These are phyloP conservation scores for Alauda arvensis DNA, from an alignment of 2,797 vertebrate genomes.

Conservation along the genomic window DNA sequence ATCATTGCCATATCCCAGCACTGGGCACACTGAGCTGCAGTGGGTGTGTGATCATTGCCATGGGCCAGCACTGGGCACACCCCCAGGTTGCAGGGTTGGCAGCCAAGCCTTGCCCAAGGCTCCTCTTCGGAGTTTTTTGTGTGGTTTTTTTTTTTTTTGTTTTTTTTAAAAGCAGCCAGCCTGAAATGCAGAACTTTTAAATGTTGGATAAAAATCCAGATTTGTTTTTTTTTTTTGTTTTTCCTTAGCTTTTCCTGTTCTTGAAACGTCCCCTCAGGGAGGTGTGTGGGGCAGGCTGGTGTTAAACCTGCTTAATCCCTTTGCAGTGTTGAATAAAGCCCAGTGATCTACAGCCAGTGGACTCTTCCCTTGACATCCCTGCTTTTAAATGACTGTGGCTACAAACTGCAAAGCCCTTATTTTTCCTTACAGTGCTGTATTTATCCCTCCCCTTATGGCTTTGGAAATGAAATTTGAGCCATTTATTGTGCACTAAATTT, in stretches of 20 bases:
- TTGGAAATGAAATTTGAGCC: background rate
- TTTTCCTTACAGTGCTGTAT: background rate
- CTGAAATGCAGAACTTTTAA: background rate
- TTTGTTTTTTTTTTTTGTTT: background rate
- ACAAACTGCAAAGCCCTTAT: background rate
- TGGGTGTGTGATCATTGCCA: too few relatives aligned
- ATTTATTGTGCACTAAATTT: background rate
- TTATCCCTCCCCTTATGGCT: background rate
- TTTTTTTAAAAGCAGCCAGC: background rate
- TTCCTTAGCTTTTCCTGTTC: background rate
- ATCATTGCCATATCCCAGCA: background rate
- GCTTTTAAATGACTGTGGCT: background rate
- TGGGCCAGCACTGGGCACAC: too few relatives aligned
- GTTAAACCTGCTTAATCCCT: background rate
- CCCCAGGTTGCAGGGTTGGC: fast-evolving
- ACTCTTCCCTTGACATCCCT: background rate
- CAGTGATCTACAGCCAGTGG: background rate
- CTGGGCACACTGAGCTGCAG: background rate
- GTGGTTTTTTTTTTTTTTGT: too few relatives aligned
- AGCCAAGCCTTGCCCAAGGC: background rate
- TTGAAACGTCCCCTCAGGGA: background rate
- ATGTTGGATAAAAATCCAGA: background rate
- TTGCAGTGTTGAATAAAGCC: background rate
- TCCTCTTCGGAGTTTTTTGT: background rate
- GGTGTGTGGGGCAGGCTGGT: fast-evolving